A percentile compares a stretch with the other conserved stretches of the same genome.
phyloP scores from a whole-genome alignment of 2,113 vertebrate species.

The Sceloporus undulatus region DNA sequence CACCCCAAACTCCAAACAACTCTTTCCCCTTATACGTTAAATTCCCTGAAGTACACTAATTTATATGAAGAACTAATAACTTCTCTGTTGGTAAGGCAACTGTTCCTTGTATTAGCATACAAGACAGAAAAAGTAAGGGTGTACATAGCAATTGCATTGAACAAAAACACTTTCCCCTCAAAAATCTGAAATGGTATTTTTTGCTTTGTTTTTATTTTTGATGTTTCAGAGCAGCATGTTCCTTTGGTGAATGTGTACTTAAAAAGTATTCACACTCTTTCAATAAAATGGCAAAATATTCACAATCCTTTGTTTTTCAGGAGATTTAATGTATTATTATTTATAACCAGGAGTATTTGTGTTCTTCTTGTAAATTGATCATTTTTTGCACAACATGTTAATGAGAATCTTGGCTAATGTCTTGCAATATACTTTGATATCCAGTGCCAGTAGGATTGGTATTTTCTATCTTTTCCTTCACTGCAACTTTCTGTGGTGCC shows the following conservation, averaged over 20 bases:
- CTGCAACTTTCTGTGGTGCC: too few relatives aligned
- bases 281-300: neutral
- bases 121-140: slow-evolving; percentile 72
- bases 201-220: too few relatives aligned
- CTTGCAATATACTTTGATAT: neutral
- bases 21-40: slow-evolving; percentile 55
- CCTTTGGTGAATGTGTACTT: neutral
- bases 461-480: too few relatives aligned
- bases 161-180: slow-evolving; percentile 70
- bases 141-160: slow-evolving; percentile 65
- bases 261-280: neutral
- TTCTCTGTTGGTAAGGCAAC: slow-evolving; percentile 67
- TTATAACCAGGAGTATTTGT: neutral
- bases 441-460: too few relatives aligned
- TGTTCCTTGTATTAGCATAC: slow-evolving; percentile 71
- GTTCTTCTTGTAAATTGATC: neutral
- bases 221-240: neutral
- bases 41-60: slow-evolving; percentile 69
- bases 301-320: neutral
- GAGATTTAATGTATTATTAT: neutral
- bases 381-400: neutral
- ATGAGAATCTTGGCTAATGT: neutral
- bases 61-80: slow-evolving; percentile 66
- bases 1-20: slow-evolving; percentile 66
- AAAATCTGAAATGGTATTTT: too few relatives aligned